phyloP scores from a whole-genome alignment of 1,140 invertebrate genomes.

The Centruroides sculpturatus region DNA sequence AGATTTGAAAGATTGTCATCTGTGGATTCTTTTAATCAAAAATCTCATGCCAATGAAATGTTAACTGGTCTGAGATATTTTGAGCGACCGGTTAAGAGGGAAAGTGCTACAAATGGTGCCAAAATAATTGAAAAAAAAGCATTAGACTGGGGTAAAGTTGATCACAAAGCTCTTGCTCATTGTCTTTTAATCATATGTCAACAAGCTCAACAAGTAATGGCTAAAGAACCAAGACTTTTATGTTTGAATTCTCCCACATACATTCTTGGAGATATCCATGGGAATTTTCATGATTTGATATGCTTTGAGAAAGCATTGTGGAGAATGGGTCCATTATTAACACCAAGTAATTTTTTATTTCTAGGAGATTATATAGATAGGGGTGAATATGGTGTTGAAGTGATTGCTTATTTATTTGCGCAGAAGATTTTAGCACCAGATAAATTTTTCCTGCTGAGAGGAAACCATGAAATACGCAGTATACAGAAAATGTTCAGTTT shows the following conservation, averaged over 20 bases:
- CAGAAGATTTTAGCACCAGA: slow-evolving; percentile 45
- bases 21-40: slow-evolving; percentile 31
- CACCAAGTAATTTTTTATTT: slow-evolving; percentile 44
- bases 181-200: slow-evolving; percentile 23
- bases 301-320: slow-evolving; percentile 45
- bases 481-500: slow-evolving; percentile 57
- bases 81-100: slow-evolving; percentile 30
- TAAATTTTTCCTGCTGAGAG: slow-evolving; percentile 43
- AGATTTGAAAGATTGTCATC: slow-evolving; percentile 30
- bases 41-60: slow-evolving; percentile 35
- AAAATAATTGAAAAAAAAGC: slow-evolving; percentile 23
- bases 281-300: slow-evolving; percentile 42
- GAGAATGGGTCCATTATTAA: slow-evolving; percentile 39
- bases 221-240: slow-evolving; percentile 24
- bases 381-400: slow-evolving; percentile 43
- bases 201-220: slow-evolving; percentile 22
- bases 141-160: slow-evolving; percentile 38
- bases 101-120: slow-evolving; percentile 15
- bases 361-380: slow-evolving; percentile 53
- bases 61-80: slow-evolving; percentile 37
- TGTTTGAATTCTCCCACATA: slow-evolving; percentile 37
- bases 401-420: slow-evolving; percentile 41
- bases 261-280: slow-evolving; percentile 44
- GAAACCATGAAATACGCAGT: slow-evolving; percentile 47
- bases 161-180: slow-evolving; percentile 23